Evolutionary conservation across 2,113 vertebrate species (phyloP), one percentile per base, ranked within the genome.

Genomic region (Lanius collurio): DNA sequence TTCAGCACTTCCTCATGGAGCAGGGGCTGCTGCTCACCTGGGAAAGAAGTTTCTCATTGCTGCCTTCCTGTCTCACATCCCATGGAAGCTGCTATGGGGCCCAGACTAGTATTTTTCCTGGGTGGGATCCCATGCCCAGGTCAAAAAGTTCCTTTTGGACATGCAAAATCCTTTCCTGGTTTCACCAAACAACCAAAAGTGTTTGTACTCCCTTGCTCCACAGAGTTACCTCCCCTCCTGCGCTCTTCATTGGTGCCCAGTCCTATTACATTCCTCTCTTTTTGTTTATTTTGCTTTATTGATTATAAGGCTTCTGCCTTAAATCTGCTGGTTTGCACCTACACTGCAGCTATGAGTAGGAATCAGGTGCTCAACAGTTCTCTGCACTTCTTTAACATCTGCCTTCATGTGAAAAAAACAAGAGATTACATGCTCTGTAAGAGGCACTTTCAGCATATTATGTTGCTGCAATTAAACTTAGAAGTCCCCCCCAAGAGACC

Each of bases 161-260:
- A 17, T 64, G 26, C 9, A 39, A 53, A 91, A 52, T 55, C 35
- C 56, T 68, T 64, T 35, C n/a, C 31, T 49, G 11, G 27, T 93
- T 91, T 91, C 44, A 42, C 35, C 6, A 0, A 46, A 79, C 23
- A 33, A 21, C 63, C 2, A 0, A 33, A 63, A 6, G 3, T 1
- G 0, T 62, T 53, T 47, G 10, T 23, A 42, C 7, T 14, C 3
- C 7, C 1, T 1, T 30, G 53, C 35, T 12, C 13, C 2, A 0
- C 10, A 50, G 53, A 15, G 3, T 35, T 30, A 27, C 15, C 21
- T 55, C 30, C n/a, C 52, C 11, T 59, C 39, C 50, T 15, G 15
- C 28, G 49, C 12, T 12, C 14, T 7, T 62, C 21, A 1, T 8
- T 52, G 7, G 4, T 31, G 24, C 31, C 31, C 33, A 13, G 13